Evolutionary conservation across 2,113 vertebrate genomes (phyloP).

Genomic region (Zingel zingel): DNA sequence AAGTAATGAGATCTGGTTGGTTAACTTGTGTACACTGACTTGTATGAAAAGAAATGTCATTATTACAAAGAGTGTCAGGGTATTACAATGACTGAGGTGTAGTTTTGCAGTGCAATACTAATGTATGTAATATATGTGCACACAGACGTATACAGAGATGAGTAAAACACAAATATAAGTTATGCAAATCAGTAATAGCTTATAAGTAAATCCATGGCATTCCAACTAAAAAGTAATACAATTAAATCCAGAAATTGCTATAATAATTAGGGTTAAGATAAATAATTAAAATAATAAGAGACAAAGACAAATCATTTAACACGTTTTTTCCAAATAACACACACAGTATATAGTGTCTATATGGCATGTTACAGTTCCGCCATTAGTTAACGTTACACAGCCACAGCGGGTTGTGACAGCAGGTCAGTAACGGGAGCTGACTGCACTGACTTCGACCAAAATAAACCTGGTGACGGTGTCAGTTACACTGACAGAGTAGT

Average conservation of each 20-base stretch:
- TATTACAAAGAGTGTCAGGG: not conserved
- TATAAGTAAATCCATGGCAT: not conserved
- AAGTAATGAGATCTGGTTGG: not conserved
- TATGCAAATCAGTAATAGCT: not conserved
- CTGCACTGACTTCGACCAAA: not conserved
- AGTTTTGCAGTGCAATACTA: not conserved
- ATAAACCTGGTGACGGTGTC: conserved; percentile 1
- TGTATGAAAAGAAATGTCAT: not conserved
- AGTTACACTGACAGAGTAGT: not conserved
- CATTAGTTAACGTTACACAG: too few relatives aligned
- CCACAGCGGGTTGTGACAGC: not conserved
- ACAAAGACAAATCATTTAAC: not conserved
- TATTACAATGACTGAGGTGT: not conserved
- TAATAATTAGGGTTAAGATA: not conserved
- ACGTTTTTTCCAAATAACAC: not conserved
- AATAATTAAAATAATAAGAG: not conserved
- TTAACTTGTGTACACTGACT: not conserved
- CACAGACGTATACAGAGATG: not conserved
- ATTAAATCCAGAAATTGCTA: not conserved
- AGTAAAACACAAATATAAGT: not conserved
- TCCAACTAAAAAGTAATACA: not conserved
- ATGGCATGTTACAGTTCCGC: not conserved
- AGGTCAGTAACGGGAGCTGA: not conserved
- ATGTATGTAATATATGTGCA: too few relatives aligned
- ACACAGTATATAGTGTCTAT: not conserved